Conservation (phyloP, 2,888 invertebrate species). For the Scotopteryx bipunctaria region DNA sequence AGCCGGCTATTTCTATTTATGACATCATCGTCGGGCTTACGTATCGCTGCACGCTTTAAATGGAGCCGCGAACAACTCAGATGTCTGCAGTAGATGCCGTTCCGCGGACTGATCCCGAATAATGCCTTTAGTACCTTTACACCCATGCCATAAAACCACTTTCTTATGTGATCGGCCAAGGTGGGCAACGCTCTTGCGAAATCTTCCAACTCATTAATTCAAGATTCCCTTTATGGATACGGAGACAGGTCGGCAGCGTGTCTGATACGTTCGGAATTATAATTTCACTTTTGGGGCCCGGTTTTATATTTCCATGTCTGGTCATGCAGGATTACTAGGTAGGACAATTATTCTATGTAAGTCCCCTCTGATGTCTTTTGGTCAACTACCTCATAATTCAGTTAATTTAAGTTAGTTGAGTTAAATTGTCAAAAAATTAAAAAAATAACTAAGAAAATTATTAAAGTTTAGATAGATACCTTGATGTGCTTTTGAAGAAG, state of each 20-base stretch:
- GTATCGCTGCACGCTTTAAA: conserved; percentile 84
- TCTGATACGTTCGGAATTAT: conserved; percentile 59
- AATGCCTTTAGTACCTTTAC: conserved; percentile 68
- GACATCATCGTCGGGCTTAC: conserved; percentile 84
- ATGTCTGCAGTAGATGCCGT: conserved; percentile 80
- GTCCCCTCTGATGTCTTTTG: neutral
- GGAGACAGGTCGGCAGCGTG: conserved; percentile 59
- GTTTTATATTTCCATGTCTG: conserved; percentile 35
- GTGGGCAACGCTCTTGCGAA: conserved; percentile 69
- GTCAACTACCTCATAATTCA: neutral
- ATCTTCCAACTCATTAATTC: conserved; percentile 73
- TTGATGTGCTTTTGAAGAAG: conserved; percentile 94
- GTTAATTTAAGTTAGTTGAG: neutral
- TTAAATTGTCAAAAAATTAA: neutral
- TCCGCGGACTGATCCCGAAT: conserved; percentile 79
- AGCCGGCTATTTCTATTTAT: conserved; percentile 83
- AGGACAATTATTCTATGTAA: neutral
- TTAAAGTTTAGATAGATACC: conserved; percentile 82
- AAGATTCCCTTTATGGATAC: conserved; percentile 78
- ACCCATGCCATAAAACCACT: conserved; percentile 45
- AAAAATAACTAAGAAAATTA: conserved; percentile 16
- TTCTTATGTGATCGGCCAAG: conserved; percentile 66
- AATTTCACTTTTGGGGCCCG: conserved; percentile 48
- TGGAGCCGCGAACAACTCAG: conserved; percentile 72
- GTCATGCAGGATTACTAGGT: too few relatives aligned